Base-by-base conservation (phyloP, 2,888 invertebrate species). In the Agelastica alni region DNA sequence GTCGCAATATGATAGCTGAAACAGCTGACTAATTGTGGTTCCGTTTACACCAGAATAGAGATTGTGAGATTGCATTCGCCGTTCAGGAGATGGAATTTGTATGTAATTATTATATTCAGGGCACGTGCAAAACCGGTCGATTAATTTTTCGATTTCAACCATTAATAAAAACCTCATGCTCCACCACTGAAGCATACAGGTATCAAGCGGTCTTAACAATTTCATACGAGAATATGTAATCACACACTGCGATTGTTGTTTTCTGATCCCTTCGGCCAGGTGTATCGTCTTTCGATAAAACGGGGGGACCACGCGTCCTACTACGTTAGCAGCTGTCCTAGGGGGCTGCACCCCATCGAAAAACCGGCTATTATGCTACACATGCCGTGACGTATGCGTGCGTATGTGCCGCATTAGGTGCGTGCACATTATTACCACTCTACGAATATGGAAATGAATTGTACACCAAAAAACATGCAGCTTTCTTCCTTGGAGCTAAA, bases 341-440 rank as follows among this genome's bases (percentile, higher is more conserved):
- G 71, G 72, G 71, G 72, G 71, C 69, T 62, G 63, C 64, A 70
- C 72, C 74, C 74, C 68, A 67, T 65, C 55, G 57, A 51, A 53
- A 53, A 54, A 62, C 65, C 47, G 54, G 55, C 62, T 66, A 65
- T 67, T 66, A 67, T 58, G 58, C 69, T 68, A 68, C 71, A 71
- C 71, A 72, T 72, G 72, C 71, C 71, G 67, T 70, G 71, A 70
- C 71, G 72, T 71, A 69, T 64, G 69, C 63, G 59, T 59, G 64
- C 65, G 64, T 69, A 68, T 70, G 69, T 70, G 70, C 70, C 70
- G 69, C 69, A 68, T n/a, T 70, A 68, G 51, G 51, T 68, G 57
- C 57, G 45, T 59, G 58, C 47, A 62, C 60, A 57, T 56, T 53
- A 53, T 56, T 51, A 49, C 36, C 30, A 42, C 56, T 53, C 54